Evolutionary conservation across 1,140 invertebrate genomes (phyloP).

Genomic region (Notospermus geniculatus): DNA sequence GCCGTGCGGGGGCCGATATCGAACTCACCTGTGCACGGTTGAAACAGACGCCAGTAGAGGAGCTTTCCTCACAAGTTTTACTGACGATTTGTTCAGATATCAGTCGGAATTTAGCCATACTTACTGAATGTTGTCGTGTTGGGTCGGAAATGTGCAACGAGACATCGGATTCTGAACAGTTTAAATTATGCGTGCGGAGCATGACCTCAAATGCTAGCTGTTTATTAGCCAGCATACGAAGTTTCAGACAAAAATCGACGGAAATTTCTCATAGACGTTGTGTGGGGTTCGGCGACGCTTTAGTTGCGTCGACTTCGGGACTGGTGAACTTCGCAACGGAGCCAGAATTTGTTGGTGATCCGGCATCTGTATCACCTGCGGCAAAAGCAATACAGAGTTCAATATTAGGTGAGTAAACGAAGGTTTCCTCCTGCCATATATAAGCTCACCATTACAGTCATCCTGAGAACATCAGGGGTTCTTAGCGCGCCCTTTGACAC

Average conservation of each 20-base stretch:
- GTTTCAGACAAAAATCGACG: conserved; percentile 33
- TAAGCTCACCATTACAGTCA: too few species aligned
- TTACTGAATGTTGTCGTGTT: conserved; percentile 38
- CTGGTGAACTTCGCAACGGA: conserved; percentile 40
- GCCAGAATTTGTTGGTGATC: conserved; percentile 58
- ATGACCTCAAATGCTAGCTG: conserved; percentile 41
- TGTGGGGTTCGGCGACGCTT: conserved; percentile 40
- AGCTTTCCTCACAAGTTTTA: conserved; percentile 36
- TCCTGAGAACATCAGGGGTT: too few species aligned
- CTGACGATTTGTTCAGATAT: conserved; percentile 40
- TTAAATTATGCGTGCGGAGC: conserved; percentile 44
- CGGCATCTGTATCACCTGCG: conserved; percentile 64
- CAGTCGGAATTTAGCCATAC: conserved; percentile 32
- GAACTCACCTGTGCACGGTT: conserved; percentile 36
- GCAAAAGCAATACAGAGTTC: conserved; percentile 38
- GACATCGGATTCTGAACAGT: conserved; percentile 36
- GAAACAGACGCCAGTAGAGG: conserved; percentile 30
- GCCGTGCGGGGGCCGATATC: conserved; percentile 35
- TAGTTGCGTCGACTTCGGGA: conserved; percentile 34
- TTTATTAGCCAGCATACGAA: conserved; percentile 42
- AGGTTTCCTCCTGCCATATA: too few species aligned
- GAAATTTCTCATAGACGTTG: conserved; percentile 29
- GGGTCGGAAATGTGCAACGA: conserved; percentile 34
- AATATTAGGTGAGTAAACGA: conserved; percentile 35
- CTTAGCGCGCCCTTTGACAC: too few species aligned